phyloP scores from a whole-genome alignment of 2,113 vertebrate genomes.

The Strigops habroptila region DNA sequence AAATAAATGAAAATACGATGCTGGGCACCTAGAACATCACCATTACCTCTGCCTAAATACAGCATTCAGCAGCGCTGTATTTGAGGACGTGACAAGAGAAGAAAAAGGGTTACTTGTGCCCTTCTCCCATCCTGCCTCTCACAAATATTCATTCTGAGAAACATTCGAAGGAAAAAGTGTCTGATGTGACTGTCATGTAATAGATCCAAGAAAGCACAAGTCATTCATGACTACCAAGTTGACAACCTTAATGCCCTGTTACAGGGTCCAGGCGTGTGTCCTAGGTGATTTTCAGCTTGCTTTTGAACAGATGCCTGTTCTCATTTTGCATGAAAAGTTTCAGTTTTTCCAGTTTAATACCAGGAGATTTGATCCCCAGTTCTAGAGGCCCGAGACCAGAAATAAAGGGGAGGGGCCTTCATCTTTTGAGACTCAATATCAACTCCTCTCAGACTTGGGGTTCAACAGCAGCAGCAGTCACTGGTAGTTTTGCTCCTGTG shows the following conservation, averaged over 20 bases:
- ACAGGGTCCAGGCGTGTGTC: neutral
- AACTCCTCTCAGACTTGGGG: neutral
- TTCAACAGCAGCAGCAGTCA: neutral
- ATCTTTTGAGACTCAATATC: neutral
- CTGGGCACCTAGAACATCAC: neutral
- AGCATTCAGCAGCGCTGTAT: neutral
- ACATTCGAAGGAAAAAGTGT: neutral
- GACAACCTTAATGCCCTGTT: neutral
- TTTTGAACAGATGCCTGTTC: neutral
- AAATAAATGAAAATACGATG: neutral
- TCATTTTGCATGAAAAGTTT: neutral
- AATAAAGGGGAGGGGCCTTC: neutral
- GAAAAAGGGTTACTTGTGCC: neutral
- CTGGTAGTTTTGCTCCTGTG: neutral
- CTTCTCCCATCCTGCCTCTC: neutral
- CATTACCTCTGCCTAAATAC: neutral
- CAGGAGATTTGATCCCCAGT: neutral
- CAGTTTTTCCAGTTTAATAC: neutral
- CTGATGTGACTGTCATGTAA: neutral
- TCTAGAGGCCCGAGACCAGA: neutral
- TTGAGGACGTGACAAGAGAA: neutral
- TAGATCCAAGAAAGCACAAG: neutral
- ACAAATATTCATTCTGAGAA: neutral
- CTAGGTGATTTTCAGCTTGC: neutral
- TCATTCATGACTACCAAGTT: neutral